phyloP scores from a whole-genome alignment of 2,888 invertebrate species.

The Eucera pruinosa region DNA sequence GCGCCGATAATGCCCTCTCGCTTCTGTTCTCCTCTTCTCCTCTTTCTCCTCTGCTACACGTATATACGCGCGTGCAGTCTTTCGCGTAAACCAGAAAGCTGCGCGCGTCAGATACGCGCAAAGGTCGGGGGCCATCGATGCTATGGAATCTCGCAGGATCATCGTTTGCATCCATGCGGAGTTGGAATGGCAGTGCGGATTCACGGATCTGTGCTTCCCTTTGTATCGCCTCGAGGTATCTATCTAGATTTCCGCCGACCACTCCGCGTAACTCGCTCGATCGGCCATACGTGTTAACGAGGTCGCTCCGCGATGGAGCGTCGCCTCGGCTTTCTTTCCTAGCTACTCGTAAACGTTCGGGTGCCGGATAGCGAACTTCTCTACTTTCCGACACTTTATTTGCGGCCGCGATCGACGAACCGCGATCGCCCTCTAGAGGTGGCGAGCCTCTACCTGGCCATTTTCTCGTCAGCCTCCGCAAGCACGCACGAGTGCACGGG shows the following conservation, averaged over 20 bases:
- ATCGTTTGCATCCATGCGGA: not conserved
- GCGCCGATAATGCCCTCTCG: conserved; percentile 17
- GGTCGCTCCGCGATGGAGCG: not conserved
- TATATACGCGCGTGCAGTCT: conserved; percentile 15
- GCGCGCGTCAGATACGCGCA: not conserved
- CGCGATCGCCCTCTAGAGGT: not conserved
- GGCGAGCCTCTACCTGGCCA: not conserved
- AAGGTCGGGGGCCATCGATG: conserved; percentile 20
- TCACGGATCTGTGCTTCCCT: not conserved
- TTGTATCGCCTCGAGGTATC: not conserved
- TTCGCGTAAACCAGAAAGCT: not conserved
- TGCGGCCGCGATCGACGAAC: too few relatives aligned
- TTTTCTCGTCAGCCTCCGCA: not conserved
- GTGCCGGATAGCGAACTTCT: too few relatives aligned
- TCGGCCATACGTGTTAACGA: not conserved
- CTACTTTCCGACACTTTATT: too few relatives aligned
- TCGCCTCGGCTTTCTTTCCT: not conserved
- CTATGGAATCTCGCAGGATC: conserved; percentile 20
- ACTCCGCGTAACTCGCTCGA: not conserved
- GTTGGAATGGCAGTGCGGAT: conserved; percentile 3
- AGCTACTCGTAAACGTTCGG: too few relatives aligned
- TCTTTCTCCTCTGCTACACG: too few relatives aligned
- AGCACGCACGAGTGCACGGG: not conserved
- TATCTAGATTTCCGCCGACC: not conserved
- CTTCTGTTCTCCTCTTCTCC: not conserved